phyloP scores from a whole-genome alignment of 2,113 vertebrate species.

The Misgurnus anguillicaudatus region DNA sequence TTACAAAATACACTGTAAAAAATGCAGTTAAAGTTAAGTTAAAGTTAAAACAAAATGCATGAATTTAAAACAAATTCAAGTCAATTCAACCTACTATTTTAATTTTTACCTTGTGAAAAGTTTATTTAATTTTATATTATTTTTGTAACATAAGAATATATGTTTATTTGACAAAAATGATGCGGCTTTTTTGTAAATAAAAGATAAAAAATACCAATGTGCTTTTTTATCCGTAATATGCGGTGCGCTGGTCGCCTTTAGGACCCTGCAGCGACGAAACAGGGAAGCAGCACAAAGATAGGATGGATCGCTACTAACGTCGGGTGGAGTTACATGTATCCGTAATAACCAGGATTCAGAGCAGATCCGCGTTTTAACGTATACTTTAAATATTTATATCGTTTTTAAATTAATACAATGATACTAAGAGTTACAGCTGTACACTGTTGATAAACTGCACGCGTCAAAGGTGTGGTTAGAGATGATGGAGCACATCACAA shows the following conservation, averaged over 20 bases:
- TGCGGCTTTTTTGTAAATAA: no score
- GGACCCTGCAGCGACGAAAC: constrained; percentile 63
- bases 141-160: no score
- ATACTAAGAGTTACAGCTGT: background rate
- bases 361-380: background rate
- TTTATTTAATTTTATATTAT: no score
- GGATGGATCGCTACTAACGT: constrained; percentile 45
- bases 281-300: constrained; percentile 42
- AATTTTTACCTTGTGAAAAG: no score
- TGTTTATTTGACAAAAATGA: no score
- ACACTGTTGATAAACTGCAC: constrained; percentile 18
- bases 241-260: constrained; percentile 57
- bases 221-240: background rate
- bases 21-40: no score
- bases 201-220: background rate
- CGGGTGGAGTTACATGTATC: constrained; percentile 24
- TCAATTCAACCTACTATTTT: no score
- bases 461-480: constrained; percentile 1
- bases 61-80: no score
- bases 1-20: no score
- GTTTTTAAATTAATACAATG: background rate
- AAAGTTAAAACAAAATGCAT: no score
- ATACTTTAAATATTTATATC: background rate
- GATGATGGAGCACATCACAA: constrained; percentile 77
- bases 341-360: constrained; percentile 32